phyloP scores from a whole-genome alignment of 2,113 vertebrate species.

The Sylvietta virens region DNA sequence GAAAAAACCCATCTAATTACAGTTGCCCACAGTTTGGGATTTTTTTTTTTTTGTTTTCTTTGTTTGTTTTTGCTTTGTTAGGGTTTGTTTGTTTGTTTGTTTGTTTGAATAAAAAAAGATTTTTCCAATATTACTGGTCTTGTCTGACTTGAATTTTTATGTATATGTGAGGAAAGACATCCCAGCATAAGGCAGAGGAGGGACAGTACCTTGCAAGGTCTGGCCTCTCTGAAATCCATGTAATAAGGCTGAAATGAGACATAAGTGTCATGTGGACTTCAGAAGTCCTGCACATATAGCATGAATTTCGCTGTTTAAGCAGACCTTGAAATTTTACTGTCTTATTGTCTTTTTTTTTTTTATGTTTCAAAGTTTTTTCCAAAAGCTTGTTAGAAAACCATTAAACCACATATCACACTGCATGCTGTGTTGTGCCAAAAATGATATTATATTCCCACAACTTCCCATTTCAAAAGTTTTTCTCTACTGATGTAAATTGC shows the following conservation, averaged over 20 bases:
- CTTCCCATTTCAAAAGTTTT: not conserved
- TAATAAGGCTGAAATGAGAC: not conserved
- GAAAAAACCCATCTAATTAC: fast-evolving
- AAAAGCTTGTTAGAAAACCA: conserved; percentile 16
- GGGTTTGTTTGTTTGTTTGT: too few species aligned
- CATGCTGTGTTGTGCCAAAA: not conserved
- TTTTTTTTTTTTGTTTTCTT: not conserved
- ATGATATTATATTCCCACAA: not conserved
- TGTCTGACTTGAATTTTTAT: not conserved
- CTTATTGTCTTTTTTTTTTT: not conserved
- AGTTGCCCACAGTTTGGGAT: not conserved
- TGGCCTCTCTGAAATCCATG: not conserved
- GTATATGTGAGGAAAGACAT: not conserved
- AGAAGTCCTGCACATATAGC: not conserved
- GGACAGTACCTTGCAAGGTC: not conserved
- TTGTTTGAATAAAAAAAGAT: not conserved
- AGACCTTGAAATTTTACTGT: not conserved
- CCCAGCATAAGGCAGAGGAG: fast-evolving
- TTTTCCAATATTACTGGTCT: not conserved
- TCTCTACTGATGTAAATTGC: conserved; percentile 2
- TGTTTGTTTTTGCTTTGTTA: not conserved
- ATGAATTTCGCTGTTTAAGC: not conserved
- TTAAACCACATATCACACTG: not conserved
- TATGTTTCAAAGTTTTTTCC: not conserved
- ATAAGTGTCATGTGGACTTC: not conserved